Evolutionary conservation across 2,113 vertebrate species (phyloP).

Genomic region (Sorex araneus): DNA sequence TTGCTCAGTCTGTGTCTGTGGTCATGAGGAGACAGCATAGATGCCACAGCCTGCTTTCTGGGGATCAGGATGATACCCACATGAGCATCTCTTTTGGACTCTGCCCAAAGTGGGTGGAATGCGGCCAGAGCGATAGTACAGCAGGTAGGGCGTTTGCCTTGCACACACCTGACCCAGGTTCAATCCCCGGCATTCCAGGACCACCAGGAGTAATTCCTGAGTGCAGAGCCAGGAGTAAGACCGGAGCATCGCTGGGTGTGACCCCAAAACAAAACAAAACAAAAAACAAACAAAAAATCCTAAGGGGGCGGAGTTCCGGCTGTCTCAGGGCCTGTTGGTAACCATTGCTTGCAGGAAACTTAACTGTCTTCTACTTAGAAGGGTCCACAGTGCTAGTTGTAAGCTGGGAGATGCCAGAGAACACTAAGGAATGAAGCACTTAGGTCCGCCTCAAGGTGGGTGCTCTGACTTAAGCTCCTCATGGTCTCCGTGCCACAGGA

Average conservation of each 20-base stretch:
- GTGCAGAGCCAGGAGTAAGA: too few relatives aligned
- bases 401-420: constrained; percentile 11
- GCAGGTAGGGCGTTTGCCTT: too few relatives aligned
- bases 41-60: constrained; percentile 22
- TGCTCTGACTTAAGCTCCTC: constrained; percentile 16
- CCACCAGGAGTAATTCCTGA: too few relatives aligned
- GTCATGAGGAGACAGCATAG: constrained; percentile 49
- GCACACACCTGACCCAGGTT: too few relatives aligned
- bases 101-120: constrained; percentile 38
- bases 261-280: too few relatives aligned
- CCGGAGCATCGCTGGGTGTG: too few relatives aligned
- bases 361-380: not conserved
- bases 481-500: not conserved
- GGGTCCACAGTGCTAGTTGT: not conserved
- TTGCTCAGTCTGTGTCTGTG: constrained; percentile 52
- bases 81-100: constrained; percentile 41
- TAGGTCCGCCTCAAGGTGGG: constrained; percentile 33
- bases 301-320: constrained; percentile 41
- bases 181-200: too few relatives aligned
- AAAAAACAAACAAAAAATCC: not conserved
- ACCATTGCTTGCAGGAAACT: constrained; percentile 55
- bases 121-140: too few relatives aligned
- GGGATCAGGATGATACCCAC: constrained; percentile 59
- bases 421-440: constrained; percentile 25
- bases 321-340: constrained; percentile 39